Percentiles rank a stretch among this genome's conserved stretches.
Evolutionary conservation across 2,888 invertebrate species (phyloP).

Genomic region (Mesorhabditis belari): DNA sequence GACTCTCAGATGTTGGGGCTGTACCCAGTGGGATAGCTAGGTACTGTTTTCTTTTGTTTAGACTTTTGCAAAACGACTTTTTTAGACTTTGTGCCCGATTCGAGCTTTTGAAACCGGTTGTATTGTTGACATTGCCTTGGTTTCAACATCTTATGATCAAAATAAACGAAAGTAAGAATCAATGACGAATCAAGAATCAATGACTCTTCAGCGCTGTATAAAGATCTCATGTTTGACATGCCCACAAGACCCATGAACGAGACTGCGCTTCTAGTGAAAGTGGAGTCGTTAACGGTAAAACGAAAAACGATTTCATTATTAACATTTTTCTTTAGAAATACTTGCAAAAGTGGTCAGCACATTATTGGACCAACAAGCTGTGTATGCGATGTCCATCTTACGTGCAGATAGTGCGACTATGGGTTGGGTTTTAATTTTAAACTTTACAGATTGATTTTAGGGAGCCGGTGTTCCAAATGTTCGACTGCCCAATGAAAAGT

Average conservation of each 20-base stretch:
- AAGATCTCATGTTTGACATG: not conserved
- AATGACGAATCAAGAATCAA: not conserved
- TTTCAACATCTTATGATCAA: not conserved
- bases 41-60: not conserved
- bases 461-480: not conserved
- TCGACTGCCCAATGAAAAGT: not conserved
- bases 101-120: not conserved
- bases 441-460: not conserved
- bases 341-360: not conserved
- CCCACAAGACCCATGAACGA: not conserved
- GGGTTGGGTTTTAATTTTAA: not conserved
- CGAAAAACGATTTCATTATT: too few relatives aligned
- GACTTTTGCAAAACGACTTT: not conserved
- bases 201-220: not conserved
- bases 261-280: too few relatives aligned
- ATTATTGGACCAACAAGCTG: not conserved
- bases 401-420: not conserved
- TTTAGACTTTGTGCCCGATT: not conserved
- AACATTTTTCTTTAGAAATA: not conserved
- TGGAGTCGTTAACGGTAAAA: too few relatives aligned
- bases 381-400: not conserved
- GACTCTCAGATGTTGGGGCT: not conserved
- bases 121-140: not conserved
- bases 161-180: not conserved
- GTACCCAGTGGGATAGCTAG: not conserved